Evolutionary conservation across 23 tunicate genomes (phyloP), one percentile per base, ranked within the genome.

Genomic region (Halocynthia roretzi): DNA sequence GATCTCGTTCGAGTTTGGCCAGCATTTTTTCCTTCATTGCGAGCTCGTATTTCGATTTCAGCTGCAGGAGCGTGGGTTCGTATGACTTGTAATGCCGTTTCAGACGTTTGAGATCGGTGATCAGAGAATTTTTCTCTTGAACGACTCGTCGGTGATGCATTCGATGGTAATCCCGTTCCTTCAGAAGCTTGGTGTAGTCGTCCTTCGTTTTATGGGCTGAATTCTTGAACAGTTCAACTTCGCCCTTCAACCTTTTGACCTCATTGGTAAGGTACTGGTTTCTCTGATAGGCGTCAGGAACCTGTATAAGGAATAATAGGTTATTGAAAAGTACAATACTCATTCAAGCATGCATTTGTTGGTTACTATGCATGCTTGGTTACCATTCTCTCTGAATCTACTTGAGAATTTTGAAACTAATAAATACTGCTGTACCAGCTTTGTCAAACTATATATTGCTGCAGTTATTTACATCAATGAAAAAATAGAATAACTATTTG

Each of bases 1-100:
- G 72, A 61, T 94, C 99, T 62, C 95, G 57, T 73, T 94, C 99
- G 51, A 94, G 76, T 62, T 81, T 84, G 52, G 87, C 82, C 78
- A 94, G 62, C 99, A 94, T 94, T 72, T 94, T 94, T 66, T 94
- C 95, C 61, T 86, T 88, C 85, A 94, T 81, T 0, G 95, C 92
- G 7, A 82, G 63, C 61, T 94, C 95, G 57, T 94, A 94, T 61
- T 94, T 94, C 69, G 77, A 82, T 73, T 88, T 87, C 44, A 94
- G 82, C 52, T 84, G 83, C 49, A 91, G 54, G 53, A 94, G 76
- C 19, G 94, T 87, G 5, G 95, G 91, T 67, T 87, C 94, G 67
- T 87, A 87, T n/a, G 93, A 87, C 7, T 61, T 77, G 77, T 92
- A 92, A 50, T 92, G 98, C 53, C 89, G 86, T 82, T 92, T 92